phyloP scores from a whole-genome alignment of 2,113 vertebrate genomes.

The Burhinus oedicnemus region DNA sequence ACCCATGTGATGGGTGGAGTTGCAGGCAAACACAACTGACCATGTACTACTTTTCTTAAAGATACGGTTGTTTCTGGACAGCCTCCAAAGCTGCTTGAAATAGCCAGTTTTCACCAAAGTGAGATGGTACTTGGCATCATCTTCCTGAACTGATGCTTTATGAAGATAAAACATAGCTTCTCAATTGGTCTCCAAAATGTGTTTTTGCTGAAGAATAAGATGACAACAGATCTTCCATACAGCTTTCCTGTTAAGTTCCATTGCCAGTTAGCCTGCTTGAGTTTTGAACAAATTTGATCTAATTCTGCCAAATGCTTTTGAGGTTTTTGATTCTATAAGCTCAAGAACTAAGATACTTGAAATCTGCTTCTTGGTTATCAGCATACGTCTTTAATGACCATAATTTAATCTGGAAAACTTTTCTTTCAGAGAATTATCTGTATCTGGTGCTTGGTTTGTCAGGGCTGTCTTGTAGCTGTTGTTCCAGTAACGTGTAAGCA shows the following conservation, averaged over 20 bases:
- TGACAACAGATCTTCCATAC: background rate
- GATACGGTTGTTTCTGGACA: background rate
- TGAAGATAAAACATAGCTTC: background rate
- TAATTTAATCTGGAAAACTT: background rate
- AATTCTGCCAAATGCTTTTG: background rate
- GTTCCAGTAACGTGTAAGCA: background rate
- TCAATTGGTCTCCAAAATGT: background rate
- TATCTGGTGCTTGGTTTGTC: background rate
- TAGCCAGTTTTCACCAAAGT: background rate
- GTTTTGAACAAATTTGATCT: background rate
- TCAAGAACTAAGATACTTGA: background rate
- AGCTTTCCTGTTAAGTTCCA: background rate
- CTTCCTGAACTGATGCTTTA: background rate
- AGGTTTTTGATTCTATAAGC: background rate
- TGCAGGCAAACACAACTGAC: background rate
- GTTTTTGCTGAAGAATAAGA: background rate
- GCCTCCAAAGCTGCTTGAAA: background rate
- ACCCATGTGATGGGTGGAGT: background rate
- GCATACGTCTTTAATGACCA: background rate
- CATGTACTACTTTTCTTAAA: background rate
- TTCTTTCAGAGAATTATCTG: background rate
- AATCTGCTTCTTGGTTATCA: background rate
- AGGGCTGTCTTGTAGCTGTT: background rate
- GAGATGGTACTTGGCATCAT: background rate
- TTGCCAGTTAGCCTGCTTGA: background rate